Conservation (phyloP, 2,888 invertebrate genomes). For the Athrips mouffetella region DNA sequence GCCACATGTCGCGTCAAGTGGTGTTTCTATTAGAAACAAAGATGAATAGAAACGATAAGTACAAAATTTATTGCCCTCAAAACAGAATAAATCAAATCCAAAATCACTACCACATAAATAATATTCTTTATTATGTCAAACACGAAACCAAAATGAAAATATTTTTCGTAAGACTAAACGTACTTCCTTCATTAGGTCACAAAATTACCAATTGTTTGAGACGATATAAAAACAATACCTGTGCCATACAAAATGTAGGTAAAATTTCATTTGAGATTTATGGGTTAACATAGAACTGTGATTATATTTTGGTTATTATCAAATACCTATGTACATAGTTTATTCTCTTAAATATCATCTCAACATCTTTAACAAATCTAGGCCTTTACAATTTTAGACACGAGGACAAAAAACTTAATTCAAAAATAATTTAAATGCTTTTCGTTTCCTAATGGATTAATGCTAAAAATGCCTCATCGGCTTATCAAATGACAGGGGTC, state of each 20-base stretch:
- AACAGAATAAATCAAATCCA: not conserved
- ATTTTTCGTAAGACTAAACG: not conserved
- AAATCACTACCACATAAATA: not conserved
- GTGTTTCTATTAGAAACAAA: constrained; percentile 15
- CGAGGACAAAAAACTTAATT: constrained; percentile 28
- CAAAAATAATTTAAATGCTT: constrained; percentile 55
- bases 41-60: not conserved
- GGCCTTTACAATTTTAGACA: constrained; percentile 5
- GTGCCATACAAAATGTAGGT: too few relatives aligned
- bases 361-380: constrained; percentile 1
- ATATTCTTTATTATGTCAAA: not conserved
- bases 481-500: constrained; percentile 74
- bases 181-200: too few relatives aligned
- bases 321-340: too few relatives aligned
- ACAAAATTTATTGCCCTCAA: not conserved
- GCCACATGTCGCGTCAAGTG: constrained; percentile 24
- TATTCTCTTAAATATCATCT: too few relatives aligned
- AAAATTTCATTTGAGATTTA: too few relatives aligned
- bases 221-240: too few relatives aligned
- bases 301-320: too few relatives aligned
- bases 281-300: too few relatives aligned
- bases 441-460: constrained; percentile 60
- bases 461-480: constrained; percentile 65
- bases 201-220: too few relatives aligned
- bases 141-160: not conserved